These are phyloP conservation scores for Gobio gobio DNA, from an alignment of 2,113 vertebrate species.

Conservation along the genomic window DNA sequence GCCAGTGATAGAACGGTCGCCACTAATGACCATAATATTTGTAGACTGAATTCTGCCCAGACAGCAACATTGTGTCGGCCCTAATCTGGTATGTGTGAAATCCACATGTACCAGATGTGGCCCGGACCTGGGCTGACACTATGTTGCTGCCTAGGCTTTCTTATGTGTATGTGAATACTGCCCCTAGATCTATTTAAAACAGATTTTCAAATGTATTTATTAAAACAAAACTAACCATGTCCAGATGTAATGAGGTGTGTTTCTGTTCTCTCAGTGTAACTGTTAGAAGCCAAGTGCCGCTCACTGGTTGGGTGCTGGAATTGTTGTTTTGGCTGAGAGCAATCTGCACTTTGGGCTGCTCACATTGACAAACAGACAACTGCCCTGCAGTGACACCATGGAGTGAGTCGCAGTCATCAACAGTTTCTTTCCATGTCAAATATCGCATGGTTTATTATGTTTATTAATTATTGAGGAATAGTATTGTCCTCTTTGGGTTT, in stretches of 20 bases:
- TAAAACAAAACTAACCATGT: slow-evolving; percentile 61
- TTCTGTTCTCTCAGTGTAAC: slow-evolving; percentile 75
- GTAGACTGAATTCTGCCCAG: neutral
- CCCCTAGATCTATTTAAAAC: neutral
- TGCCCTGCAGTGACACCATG: slow-evolving; percentile 75
- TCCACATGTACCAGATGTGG: too few species aligned
- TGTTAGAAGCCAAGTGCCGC: slow-evolving; percentile 54
- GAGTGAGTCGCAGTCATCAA: slow-evolving; percentile 78
- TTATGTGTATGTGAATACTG: neutral
- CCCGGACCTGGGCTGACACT: too few species aligned
- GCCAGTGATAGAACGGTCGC: neutral
- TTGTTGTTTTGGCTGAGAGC: slow-evolving; percentile 58
- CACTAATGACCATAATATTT: too few species aligned
- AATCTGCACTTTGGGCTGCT: slow-evolving; percentile 51
- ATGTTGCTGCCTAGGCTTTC: neutral
- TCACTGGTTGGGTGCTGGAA: slow-evolving; percentile 51
- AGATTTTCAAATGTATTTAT: slow-evolving; percentile 60
- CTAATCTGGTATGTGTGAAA: too few species aligned
- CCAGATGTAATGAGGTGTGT: slow-evolving; percentile 73
- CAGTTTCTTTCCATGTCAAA: slow-evolving; percentile 1
- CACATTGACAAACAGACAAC: slow-evolving; percentile 52
- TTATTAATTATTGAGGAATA: too few species aligned
- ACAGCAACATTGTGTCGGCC: too few species aligned
- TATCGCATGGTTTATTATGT: neutral
- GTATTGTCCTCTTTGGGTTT: neutral